Base-by-base conservation (phyloP, 2,888 invertebrate genomes). In the Hoplodrina blanda region DNA sequence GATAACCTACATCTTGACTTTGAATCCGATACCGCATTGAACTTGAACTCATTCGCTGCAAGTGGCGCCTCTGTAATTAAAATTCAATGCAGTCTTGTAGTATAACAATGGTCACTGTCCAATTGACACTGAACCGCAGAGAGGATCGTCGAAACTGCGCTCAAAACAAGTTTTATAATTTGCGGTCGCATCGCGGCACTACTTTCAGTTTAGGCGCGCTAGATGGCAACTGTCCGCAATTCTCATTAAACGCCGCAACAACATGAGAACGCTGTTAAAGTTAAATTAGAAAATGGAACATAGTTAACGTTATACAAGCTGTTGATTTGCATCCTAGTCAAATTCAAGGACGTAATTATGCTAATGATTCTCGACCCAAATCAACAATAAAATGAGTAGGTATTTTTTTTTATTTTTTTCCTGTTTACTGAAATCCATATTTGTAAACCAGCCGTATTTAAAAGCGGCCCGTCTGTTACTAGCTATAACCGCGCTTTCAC, bases 141-240 rank as follows among this genome's bases (percentile, higher is more conserved):
- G 73, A 83, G 79, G 80, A 81, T 74, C 71, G 81, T 73, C 73
- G 78, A 80, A 86, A 81, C 69, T 78, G 84, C 65, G 76, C 82
- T 78, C 83, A 76, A 84, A 87, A 87, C 84, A 84, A 90, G 83
- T 90, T 90, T 87, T 88, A 89, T 91, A 91, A 90, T 90, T 88
- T 87, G 90, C 88, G 89, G 88, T 82, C 70, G 53, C 41, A 75
- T 81, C 68, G 60, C 37, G 73, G 68, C 66, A 25, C 69, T 82
- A 81, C 78, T 85, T 85, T 85, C 81, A 83, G 85, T 80, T 84
- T 80, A 68, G 78, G 68, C 63, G 62, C 73, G 69, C 79, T 82
- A 75, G 80, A 82, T 73, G 80, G 73, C 78, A 74, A 69, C 73
- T 81, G 83, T 74, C 78, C 80, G 78, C 84, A 81, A 68, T 86